Evolutionary conservation across 2,888 invertebrate species (phyloP).

Genomic region (Heteropelma amictum): DNA sequence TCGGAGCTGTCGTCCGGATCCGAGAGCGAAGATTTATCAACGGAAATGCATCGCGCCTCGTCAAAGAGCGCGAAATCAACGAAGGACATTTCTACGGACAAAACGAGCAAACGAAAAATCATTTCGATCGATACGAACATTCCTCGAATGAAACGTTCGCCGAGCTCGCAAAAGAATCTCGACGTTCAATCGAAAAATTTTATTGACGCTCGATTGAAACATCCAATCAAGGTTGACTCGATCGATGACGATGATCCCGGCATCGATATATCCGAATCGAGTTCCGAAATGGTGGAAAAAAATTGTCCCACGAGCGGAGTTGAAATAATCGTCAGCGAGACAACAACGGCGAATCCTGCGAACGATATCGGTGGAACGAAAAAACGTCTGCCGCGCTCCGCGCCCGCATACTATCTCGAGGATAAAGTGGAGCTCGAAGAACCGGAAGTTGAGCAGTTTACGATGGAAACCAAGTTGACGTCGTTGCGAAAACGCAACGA

Average conservation of each 20-base stretch:
- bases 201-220: slow-evolving; percentile 51
- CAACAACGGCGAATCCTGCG: slow-evolving; percentile 35
- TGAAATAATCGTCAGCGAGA: slow-evolving; percentile 71
- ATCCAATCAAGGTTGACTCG: slow-evolving; percentile 50
- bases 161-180: slow-evolving; percentile 67
- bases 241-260: slow-evolving; percentile 58
- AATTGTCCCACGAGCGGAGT: slow-evolving; percentile 62
- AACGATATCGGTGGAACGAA: slow-evolving; percentile 40
- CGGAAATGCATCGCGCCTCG: no score
- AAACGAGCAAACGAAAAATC: slow-evolving; percentile 9
- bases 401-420: slow-evolving; percentile 50
- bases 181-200: slow-evolving; percentile 60
- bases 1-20: slow-evolving; percentile 11
- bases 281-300: slow-evolving; percentile 34
- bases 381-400: slow-evolving; percentile 48
- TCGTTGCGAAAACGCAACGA: slow-evolving; percentile 44
- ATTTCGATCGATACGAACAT: slow-evolving; percentile 38
- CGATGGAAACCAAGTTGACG: slow-evolving; percentile 56
- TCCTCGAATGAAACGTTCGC: slow-evolving; percentile 66
- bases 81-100: background rate
- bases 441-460: slow-evolving; percentile 47
- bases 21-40: background rate
- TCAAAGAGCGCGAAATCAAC: background rate
- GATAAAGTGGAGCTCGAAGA: slow-evolving; percentile 58
- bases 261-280: background rate